These are phyloP conservation scores for Melanostoma mellinum DNA, from an alignment of 2,888 invertebrate species.

Conservation along the genomic window DNA sequence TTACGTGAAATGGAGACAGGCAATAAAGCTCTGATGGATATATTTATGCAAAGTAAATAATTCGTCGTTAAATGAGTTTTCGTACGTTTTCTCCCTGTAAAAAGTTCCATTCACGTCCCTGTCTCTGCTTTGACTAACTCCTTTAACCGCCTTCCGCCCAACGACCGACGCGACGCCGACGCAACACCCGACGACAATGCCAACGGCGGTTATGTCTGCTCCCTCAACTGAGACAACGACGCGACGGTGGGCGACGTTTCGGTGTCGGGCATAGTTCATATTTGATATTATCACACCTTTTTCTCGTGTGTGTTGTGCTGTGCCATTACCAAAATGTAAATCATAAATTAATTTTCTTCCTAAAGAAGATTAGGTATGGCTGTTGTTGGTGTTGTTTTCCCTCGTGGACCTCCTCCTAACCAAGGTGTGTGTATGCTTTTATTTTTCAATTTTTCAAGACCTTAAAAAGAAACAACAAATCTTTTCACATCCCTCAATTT, in stretches of 20 bases:
- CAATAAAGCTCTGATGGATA: slow-evolving; percentile 62
- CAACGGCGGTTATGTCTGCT: not conserved
- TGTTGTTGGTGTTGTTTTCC: slow-evolving; percentile 36
- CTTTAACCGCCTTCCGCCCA: not conserved
- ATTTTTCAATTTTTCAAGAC: slow-evolving; percentile 12
- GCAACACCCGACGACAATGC: too few relatives aligned
- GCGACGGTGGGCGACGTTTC: slow-evolving; percentile 14
- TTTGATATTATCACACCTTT: slow-evolving; percentile 33
- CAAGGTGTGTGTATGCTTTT: slow-evolving; percentile 28
- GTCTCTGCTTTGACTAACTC: not conserved
- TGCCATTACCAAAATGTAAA: slow-evolving; percentile 61
- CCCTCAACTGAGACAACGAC: not conserved
- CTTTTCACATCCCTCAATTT: too few relatives aligned
- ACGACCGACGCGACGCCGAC: too few relatives aligned
- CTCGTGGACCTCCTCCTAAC: slow-evolving; percentile 15
- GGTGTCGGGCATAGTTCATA: slow-evolving; percentile 36
- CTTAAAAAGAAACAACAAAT: not conserved
- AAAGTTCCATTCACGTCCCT: slow-evolving; percentile 36
- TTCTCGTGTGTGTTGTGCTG: slow-evolving; percentile 1
- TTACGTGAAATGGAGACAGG: slow-evolving; percentile 61
- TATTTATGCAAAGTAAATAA: slow-evolving; percentile 72
- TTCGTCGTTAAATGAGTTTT: slow-evolving; percentile 68
- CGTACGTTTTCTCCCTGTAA: slow-evolving; percentile 11
- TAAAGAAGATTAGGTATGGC: slow-evolving; percentile 12
- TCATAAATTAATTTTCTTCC: slow-evolving; percentile 67